phyloP scores from a whole-genome alignment of 2,113 vertebrate species.

The Caracal caracal region DNA sequence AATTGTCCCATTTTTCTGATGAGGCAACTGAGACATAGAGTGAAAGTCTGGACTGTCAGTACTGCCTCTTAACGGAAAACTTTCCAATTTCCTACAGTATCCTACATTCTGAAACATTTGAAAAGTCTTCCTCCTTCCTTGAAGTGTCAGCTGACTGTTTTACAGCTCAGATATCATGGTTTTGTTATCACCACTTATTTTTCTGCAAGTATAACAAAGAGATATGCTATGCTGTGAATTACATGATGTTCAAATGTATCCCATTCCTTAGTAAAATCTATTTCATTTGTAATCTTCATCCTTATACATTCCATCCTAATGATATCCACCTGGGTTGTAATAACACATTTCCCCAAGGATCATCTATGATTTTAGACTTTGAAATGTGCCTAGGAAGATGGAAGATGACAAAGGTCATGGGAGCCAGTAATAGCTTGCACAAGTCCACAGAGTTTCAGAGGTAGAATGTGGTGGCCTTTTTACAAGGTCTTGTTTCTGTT shows the following conservation, averaged over 20 bases:
- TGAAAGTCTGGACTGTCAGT: background rate
- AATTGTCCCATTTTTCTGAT: conserved; percentile 1
- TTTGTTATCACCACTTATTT: conserved; percentile 9
- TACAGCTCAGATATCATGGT: background rate
- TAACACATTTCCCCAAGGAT: background rate
- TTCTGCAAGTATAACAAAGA: background rate
- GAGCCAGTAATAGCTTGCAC: background rate
- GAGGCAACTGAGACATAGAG: background rate
- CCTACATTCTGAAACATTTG: background rate
- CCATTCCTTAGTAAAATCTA: background rate
- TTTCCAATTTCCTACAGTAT: background rate
- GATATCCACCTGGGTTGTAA: background rate
- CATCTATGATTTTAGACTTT: background rate
- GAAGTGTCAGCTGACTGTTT: background rate
- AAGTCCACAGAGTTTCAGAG: background rate
- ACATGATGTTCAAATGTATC: background rate
- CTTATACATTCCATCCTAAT: background rate
- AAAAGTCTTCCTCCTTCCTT: background rate
- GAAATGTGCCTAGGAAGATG: background rate
- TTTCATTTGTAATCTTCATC: background rate
- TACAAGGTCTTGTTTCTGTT: background rate
- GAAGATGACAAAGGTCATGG: background rate
- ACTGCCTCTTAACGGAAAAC: background rate
- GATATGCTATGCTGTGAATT: background rate
- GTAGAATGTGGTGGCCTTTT: background rate